Base-by-base conservation (phyloP, 2,797 vertebrate genomes). In the Chelidonichthys spinosus region DNA sequence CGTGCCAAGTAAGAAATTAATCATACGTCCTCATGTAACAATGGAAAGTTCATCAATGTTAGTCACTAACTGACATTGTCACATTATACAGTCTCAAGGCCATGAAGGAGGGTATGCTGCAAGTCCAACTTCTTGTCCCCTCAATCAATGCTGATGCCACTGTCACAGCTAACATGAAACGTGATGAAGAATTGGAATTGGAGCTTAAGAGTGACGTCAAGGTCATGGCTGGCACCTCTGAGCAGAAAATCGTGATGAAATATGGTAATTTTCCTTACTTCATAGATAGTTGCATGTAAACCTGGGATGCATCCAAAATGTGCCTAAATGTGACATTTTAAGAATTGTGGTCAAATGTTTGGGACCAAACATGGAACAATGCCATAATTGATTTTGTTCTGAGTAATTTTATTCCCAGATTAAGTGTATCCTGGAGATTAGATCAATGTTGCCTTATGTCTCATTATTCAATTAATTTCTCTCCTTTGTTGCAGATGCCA, bases 101-200 rank as follows among this genome's bases (percentile, higher is more conserved):
- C 62, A 89, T 91, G 72, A 95, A 94, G 84, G 93, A 97, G 76
- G 90, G 92, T 50, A 92, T 92, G 86, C 61, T 98, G 75, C 93
- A 95, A 89, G 90, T 95, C 33, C 90, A 94, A 13, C 78, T 99
- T 82, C 93, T 95, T 46, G 77, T 97, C 61, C 97, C 97, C 72
- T 86, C 78, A 17, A 63, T 97, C 53, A 83, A 90, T 69, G 81
- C 93, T 0, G 94, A 97, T 75, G 94, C 95, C 77, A 95, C 84
- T 63, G 73, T 95, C 74, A 96, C 96, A 78, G 91, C 94, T 7
- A 76, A 90, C 18, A 59, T 96, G 68, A 94, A 92, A 39, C 90
- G 66, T 69, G 90, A 82, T 11, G 80, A 91, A 3, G 94, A 94
- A 54, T 63, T 93, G 5, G 89, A 92, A 66, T 8, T 98, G 79